Conservation (phyloP, 2,888 invertebrate species). For the Conops quadrifasciatus region DNA sequence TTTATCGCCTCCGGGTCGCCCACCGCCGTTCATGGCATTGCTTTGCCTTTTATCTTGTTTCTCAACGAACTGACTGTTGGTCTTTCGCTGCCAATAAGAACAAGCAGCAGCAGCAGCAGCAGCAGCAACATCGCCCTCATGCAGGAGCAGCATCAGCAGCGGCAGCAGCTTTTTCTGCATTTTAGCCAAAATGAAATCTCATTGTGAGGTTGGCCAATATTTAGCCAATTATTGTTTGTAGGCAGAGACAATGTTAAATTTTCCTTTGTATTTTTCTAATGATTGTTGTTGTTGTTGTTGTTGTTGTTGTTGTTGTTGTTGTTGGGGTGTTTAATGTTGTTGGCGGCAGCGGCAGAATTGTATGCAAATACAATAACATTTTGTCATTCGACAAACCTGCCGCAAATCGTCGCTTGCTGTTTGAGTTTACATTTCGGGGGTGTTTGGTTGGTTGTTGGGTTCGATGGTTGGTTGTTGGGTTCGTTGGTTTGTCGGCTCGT, state of each 20-base stretch:
- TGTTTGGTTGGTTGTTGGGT: neutral
- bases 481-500: neutral
- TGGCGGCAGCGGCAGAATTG: too few species aligned
- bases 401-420: neutral
- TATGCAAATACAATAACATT: slow-evolving; percentile 27
- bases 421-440: neutral
- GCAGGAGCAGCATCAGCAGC: neutral
- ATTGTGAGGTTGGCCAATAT: slow-evolving; percentile 13
- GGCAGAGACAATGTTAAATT: slow-evolving; percentile 10
- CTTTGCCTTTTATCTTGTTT: too few species aligned
- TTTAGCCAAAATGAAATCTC: neutral
- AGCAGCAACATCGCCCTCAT: neutral
- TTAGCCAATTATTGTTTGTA: slow-evolving; percentile 27
- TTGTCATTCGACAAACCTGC: slow-evolving; percentile 20
- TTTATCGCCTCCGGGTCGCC: too few species aligned
- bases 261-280: neutral
- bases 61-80: too few species aligned
- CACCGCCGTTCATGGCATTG: too few species aligned
- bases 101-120: too few species aligned
- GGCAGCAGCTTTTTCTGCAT: neutral
- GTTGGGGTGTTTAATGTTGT: too few species aligned
- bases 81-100: too few species aligned
- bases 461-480: neutral
- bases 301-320: neutral
- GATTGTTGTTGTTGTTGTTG: slow-evolving; percentile 2